A percentile compares a stretch with the other conserved stretches of the same genome.
These are phyloP conservation scores for Emydura subglobosa DNA, from an alignment of 2,113 vertebrate species.

Conservation along the genomic window DNA sequence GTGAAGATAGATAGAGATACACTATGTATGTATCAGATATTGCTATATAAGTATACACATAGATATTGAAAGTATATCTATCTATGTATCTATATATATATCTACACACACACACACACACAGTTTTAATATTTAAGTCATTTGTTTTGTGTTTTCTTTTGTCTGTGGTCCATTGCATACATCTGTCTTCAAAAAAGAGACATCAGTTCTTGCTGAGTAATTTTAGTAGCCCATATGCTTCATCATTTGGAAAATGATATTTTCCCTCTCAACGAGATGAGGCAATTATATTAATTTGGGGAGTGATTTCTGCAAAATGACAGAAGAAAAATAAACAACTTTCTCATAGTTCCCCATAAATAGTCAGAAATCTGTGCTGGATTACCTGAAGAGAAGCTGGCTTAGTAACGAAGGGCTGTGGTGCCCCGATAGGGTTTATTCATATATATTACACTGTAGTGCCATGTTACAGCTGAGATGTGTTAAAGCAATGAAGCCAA, in stretches of 20 bases:
- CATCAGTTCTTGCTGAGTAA: not conserved
- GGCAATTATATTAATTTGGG: not conserved
- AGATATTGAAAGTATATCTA: accelerated
- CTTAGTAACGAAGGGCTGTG: not conserved
- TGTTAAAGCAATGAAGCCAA: not conserved
- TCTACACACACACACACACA: not conserved
- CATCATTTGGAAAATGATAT: not conserved
- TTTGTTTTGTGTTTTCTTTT: not conserved
- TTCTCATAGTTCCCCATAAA: not conserved
- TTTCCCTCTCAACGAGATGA: not conserved
- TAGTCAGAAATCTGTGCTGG: not conserved
- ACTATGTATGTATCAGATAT: not conserved
- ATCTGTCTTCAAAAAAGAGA: not conserved
- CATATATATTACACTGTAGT: not conserved
- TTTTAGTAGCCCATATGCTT: not conserved
- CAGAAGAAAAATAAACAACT: not conserved
- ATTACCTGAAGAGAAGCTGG: not conserved
- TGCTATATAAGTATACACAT: not conserved
- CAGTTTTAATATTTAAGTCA: not conserved
- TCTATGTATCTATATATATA: too few relatives aligned
- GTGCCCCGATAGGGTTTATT: not conserved
- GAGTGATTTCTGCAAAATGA: not conserved
- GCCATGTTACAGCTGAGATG: not conserved
- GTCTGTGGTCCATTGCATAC: not conserved
- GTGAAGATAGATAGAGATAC: not conserved